Conservation (phyloP, 2,797 vertebrate species). For the Gastrophryne carolinensis region DNA sequence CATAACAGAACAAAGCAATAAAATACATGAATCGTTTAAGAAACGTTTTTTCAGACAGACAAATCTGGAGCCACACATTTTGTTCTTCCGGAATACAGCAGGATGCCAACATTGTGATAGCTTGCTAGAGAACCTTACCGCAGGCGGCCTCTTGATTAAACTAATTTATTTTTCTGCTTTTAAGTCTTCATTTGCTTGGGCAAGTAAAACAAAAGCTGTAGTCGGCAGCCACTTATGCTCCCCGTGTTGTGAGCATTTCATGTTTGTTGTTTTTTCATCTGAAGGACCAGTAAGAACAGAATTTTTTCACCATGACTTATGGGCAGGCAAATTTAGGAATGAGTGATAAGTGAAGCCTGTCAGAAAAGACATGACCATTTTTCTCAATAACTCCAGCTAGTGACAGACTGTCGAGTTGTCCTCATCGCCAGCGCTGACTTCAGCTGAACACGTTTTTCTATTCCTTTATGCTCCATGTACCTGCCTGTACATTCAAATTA, state of each 20-base stretch:
- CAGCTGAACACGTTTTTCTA: constrained; percentile 20
- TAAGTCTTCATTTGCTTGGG: neutral
- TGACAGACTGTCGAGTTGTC: constrained; percentile 41
- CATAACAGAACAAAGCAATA: too few species aligned
- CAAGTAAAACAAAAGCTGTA: constrained; percentile 8
- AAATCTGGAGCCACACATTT: neutral
- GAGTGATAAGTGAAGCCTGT: constrained; percentile 41
- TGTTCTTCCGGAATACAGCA: neutral
- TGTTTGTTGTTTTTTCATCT: constrained; percentile 30
- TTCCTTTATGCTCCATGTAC: constrained; percentile 10
- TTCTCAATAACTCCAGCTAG: constrained; percentile 45
- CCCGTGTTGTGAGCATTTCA: neutral
- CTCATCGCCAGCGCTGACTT: constrained; percentile 32
- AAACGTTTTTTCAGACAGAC: neutral
- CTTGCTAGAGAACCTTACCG: neutral
- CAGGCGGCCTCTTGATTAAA: neutral
- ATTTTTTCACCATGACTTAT: constrained; percentile 30
- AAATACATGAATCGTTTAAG: neutral
- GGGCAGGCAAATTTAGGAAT: constrained; percentile 24
- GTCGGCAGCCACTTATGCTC: neutral
- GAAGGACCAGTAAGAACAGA: neutral
- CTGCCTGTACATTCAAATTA: constrained; percentile 1
- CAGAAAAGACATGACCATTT: constrained; percentile 37
- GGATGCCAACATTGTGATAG: neutral
- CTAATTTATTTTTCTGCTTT: neutral